Evolutionary conservation across 2,888 invertebrate species (phyloP).

Genomic region (Scaptodrosophila latifasciaeformis): DNA sequence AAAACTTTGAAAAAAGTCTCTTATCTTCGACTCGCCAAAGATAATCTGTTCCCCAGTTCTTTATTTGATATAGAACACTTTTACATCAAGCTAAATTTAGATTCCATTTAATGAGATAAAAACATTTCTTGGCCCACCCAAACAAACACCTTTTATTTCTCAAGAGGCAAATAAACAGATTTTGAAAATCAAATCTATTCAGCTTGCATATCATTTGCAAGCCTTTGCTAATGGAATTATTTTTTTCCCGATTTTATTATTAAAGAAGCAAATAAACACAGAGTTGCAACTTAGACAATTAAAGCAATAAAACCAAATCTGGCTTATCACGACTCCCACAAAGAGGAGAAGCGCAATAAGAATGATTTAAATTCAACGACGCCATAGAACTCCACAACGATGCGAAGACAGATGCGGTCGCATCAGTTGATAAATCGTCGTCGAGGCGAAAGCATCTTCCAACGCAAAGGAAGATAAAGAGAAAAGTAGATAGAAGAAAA

Average conservation of each 20-base stretch:
- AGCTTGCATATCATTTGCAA: not conserved
- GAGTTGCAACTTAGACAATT: too few species aligned
- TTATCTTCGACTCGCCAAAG: not conserved
- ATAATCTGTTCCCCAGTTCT: not conserved
- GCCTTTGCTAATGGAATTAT: not conserved
- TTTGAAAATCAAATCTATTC: not conserved
- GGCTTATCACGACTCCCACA: too few species aligned
- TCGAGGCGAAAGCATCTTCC: not conserved
- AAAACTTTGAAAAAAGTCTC: not conserved
- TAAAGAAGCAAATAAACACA: not conserved
- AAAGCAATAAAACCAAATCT: too few species aligned
- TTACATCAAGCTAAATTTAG: not conserved
- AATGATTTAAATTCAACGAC: too few species aligned
- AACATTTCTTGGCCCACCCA: not conserved
- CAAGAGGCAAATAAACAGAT: not conserved
- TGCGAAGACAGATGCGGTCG: not conserved
- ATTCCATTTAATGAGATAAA: not conserved
- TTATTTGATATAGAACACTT: not conserved
- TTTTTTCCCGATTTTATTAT: not conserved
- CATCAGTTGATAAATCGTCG: not conserved
- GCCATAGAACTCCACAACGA: not conserved
- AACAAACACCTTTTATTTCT: not conserved
- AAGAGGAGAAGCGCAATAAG: too few species aligned
- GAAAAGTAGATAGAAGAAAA: not conserved
- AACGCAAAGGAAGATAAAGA: not conserved